These are phyloP conservation scores for Oasisia sp. DNA, from an alignment of 2,888 invertebrate genomes.

Conservation along the genomic window DNA sequence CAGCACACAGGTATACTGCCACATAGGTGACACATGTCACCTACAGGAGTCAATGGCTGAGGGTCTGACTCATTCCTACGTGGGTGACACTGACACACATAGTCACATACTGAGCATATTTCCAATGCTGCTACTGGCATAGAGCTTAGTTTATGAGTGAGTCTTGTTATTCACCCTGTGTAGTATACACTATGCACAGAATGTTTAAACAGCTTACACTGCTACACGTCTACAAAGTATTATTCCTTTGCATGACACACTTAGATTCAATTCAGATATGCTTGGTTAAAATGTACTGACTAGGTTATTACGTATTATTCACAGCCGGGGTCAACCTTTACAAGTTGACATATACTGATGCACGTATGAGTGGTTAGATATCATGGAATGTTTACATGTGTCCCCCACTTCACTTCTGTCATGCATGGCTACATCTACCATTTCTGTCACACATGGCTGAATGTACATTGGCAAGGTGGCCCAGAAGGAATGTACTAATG, in stretches of 20 bases:
- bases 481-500: not conserved
- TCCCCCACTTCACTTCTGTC: not conserved
- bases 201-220: not conserved
- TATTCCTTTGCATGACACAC: not conserved
- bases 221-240: not conserved
- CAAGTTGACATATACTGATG: not conserved
- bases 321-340: not conserved
- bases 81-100: not conserved
- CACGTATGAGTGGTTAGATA: not conserved
- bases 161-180: not conserved
- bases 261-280: not conserved
- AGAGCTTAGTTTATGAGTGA: not conserved
- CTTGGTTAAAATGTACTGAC: constrained; percentile 3
- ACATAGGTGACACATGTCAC: not conserved
- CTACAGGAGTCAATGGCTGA: not conserved
- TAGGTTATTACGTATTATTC: not conserved
- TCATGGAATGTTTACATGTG: not conserved
- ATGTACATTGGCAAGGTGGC: not conserved
- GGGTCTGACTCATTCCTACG: not conserved
- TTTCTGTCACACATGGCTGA: not conserved
- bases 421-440: not conserved
- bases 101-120: not conserved
- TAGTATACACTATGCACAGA: not conserved
- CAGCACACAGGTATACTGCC: not conserved
- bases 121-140: not conserved